Conservation (phyloP, 1,140 invertebrate species). For the Lasioglossum albipes region DNA sequence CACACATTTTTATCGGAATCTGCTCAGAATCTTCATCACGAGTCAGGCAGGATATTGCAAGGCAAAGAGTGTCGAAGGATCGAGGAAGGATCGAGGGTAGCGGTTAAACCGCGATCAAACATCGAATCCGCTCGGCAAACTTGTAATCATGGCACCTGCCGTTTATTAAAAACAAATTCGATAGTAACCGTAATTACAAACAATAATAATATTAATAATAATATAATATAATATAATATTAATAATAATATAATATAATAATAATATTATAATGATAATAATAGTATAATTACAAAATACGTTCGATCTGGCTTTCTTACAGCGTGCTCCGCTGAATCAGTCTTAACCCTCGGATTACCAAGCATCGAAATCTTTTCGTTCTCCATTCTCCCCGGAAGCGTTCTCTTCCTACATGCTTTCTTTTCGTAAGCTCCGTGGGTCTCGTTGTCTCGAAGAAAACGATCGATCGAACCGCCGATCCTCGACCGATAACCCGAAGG, state of each 20-base stretch:
- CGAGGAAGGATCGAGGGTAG: no score
- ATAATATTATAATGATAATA: conserved; percentile 71
- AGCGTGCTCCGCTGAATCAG: conserved; percentile 67
- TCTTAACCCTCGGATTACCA: conserved; percentile 73
- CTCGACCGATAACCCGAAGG: conserved; percentile 64
- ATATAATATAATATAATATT: conserved; percentile 66
- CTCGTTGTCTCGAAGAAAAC: conserved; percentile 46
- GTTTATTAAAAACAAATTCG: conserved; percentile 77
- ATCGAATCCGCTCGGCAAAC: neutral
- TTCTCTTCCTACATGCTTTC: no score
- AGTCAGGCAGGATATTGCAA: no score
- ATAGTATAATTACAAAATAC: conserved; percentile 73
- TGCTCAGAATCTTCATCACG: no score
- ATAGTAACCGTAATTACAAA: conserved; percentile 74
- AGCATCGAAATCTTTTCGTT: conserved; percentile 29
- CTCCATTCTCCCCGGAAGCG: neutral
- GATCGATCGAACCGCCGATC: conserved; percentile 21
- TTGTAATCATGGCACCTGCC: conserved; percentile 76
- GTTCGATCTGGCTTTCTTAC: conserved; percentile 66
- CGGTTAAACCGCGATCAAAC: neutral
- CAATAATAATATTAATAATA: conserved; percentile 72
- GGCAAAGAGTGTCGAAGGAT: no score
- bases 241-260: conserved; percentile 24
- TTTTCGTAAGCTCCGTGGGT: neutral
- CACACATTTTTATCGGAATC: no score